Evolutionary conservation across 2,113 vertebrate species (phyloP).

Genomic region (Muscicapa adusta): DNA sequence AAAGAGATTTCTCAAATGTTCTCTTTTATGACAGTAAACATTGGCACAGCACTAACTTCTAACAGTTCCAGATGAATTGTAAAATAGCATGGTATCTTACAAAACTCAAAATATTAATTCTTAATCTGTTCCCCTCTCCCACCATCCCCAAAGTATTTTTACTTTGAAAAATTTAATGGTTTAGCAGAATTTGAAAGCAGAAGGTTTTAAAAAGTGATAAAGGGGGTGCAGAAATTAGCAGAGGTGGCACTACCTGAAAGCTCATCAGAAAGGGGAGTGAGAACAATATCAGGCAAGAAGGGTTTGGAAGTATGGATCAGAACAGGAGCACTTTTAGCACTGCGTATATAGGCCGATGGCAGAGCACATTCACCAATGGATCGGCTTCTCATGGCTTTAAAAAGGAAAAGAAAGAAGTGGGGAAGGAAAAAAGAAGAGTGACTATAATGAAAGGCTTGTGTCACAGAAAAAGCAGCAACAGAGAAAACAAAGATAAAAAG

Average conservation of each 20-base stretch:
- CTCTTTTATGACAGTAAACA: constrained; percentile 34
- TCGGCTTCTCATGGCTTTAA: constrained; percentile 99
- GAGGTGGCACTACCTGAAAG: constrained; percentile 98
- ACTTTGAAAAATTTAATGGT: constrained; percentile 74
- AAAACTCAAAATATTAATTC: constrained; percentile 71
- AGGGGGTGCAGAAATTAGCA: constrained; percentile 87
- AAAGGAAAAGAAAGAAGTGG: constrained; percentile 83
- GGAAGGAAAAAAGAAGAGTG: constrained; percentile 80
- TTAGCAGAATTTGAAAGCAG: constrained; percentile 79
- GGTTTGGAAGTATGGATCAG: constrained; percentile 99
- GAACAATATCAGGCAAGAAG: constrained; percentile 97
- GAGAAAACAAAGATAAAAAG: constrained; percentile 80
- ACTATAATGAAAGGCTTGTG: constrained; percentile 82
- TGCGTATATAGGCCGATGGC: constrained; percentile 99
- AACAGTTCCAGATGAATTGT: constrained; percentile 77
- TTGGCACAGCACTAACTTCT: constrained; percentile 83
- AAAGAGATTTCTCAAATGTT: not conserved
- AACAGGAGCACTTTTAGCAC: constrained; percentile 99
- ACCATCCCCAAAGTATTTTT: constrained; percentile 71
- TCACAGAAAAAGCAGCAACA: constrained; percentile 81
- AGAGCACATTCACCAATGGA: constrained; percentile 99
- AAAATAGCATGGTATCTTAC: constrained; percentile 68
- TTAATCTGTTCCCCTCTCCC: constrained; percentile 69
- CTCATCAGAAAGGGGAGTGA: constrained; percentile 98
- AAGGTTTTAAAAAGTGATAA: constrained; percentile 77